Conservation (phyloP, 2,797 vertebrate species). For the Podarcis lilfordi region DNA sequence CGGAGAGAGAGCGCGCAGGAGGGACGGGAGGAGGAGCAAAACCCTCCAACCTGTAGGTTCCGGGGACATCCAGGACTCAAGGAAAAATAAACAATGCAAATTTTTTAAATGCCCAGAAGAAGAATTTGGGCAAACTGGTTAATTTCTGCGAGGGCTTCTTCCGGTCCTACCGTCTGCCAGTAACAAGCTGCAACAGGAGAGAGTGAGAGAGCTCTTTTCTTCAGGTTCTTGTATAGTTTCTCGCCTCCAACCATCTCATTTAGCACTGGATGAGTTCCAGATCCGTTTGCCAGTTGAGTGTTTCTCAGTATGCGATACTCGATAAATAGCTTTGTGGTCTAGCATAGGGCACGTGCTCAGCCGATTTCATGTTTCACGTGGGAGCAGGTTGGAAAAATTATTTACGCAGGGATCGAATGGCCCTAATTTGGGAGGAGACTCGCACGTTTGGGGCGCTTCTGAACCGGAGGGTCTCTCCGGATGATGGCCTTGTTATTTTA, state of each 20-base stretch:
- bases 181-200: neutral
- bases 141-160: neutral
- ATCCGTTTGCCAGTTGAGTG: neutral
- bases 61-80: neutral
- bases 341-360: neutral
- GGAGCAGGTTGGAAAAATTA: neutral
- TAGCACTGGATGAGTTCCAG: no score
- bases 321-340: neutral
- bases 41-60: neutral
- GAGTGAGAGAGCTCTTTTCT: neutral
- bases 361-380: neutral
- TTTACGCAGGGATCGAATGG: neutral
- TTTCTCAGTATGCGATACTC: neutral
- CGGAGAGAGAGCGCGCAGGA: neutral
- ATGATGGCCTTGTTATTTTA: neutral
- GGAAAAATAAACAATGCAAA: neutral
- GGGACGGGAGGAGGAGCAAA: neutral
- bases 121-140: neutral
- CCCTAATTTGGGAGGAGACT: neutral
- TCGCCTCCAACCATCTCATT: neutral
- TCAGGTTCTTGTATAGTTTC: neutral
- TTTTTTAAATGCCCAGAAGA: neutral
- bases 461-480: neutral
- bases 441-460: neutral
- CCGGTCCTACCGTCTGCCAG: neutral